Conservation (phyloP, 1,140 invertebrate genomes). For the Leptinotarsa lineolata region DNA sequence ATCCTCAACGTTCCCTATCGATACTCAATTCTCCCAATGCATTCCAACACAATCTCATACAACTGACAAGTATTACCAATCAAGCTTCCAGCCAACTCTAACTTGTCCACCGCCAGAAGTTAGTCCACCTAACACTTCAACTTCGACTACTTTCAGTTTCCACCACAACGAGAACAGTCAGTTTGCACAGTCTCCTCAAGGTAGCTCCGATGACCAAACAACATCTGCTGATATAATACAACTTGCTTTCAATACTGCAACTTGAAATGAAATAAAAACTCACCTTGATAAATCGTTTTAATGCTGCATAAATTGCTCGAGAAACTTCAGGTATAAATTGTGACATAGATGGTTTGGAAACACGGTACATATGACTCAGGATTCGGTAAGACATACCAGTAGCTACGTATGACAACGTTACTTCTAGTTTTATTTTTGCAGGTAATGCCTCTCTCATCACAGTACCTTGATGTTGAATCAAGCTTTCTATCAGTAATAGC, state of each 20-base stretch:
- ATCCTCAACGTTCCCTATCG: background rate
- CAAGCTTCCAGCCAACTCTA: background rate
- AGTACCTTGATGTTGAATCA: background rate
- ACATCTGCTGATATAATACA: background rate
- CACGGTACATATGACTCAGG: background rate
- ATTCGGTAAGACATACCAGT: background rate
- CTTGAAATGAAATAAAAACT: background rate
- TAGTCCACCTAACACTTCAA: background rate
- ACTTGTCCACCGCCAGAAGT: background rate
- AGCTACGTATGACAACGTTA: background rate
- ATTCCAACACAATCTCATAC: background rate
- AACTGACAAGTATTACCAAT: background rate
- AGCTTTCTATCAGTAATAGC: conserved; percentile 2
- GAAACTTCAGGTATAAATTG: background rate
- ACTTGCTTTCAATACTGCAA: background rate
- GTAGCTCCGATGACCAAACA: background rate
- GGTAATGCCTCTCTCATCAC: background rate
- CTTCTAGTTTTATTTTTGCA: conserved; percentile 8
- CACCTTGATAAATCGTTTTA: background rate
- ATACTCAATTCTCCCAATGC: background rate
- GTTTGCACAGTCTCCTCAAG: too few relatives aligned
- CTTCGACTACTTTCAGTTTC: background rate
- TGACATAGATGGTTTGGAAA: background rate
- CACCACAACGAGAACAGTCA: background rate
- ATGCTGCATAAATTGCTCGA: background rate